Evolutionary conservation across 2,797 vertebrate species (phyloP).

Genomic region (Odontamblyopus lacepedii): DNA sequence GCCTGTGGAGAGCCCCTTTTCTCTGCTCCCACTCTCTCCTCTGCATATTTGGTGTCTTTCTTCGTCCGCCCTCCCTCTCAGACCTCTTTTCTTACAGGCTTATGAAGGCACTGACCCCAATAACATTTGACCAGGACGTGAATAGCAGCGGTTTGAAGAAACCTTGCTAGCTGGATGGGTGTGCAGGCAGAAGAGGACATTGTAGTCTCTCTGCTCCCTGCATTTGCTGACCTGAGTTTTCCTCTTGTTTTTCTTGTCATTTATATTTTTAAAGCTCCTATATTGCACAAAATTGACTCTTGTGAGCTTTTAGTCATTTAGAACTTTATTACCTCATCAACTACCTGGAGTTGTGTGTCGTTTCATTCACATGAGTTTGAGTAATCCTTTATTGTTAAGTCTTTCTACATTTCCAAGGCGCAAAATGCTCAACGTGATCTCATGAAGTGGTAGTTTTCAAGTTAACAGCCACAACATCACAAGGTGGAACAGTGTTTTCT

Average conservation of each 20-base stretch:
- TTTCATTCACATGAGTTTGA: too few relatives aligned
- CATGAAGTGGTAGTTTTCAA: too few relatives aligned
- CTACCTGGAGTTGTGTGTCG: too few relatives aligned
- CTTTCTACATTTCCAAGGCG: too few relatives aligned
- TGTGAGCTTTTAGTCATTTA: too few relatives aligned
- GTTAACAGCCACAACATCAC: too few relatives aligned
- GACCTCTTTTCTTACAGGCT: constrained; percentile 43
- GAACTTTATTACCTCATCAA: too few relatives aligned
- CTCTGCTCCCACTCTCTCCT: constrained; percentile 45
- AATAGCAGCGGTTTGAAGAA: constrained; percentile 48
- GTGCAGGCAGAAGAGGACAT: constrained; percentile 18
- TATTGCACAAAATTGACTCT: too few relatives aligned
- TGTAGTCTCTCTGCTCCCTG: not conserved
- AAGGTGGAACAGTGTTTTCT: too few relatives aligned
- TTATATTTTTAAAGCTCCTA: too few relatives aligned
- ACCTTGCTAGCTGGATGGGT: constrained; percentile 26
- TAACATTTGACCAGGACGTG: constrained; percentile 47
- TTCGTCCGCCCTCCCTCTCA: constrained; percentile 4
- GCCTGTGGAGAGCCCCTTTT: constrained; percentile 42
- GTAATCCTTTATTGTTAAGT: too few relatives aligned
- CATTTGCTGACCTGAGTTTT: not conserved
- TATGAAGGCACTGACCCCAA: constrained; percentile 65
- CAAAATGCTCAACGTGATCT: too few relatives aligned
- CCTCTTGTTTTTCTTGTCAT: not conserved
- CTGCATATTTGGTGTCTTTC: constrained; percentile 38